A percentile compares a stretch with the other conserved stretches of the same genome.
Conservation (phyloP, 1,140 invertebrate genomes). For the Drosophila littoralis region DNA sequence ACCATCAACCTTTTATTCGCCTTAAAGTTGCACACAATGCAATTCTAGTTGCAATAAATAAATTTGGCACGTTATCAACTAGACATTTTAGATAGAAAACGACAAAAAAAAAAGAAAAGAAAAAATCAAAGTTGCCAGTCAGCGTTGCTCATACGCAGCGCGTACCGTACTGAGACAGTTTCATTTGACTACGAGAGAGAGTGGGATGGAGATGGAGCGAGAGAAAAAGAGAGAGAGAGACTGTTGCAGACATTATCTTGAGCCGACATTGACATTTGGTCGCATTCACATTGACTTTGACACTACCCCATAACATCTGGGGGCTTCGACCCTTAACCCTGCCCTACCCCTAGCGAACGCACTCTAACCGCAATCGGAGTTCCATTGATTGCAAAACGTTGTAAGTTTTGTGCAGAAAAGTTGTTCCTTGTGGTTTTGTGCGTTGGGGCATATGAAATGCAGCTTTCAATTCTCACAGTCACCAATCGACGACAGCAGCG, state of each 20-base stretch:
- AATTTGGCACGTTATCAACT: conserved; percentile 41
- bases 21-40: background rate
- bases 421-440: conserved; percentile 49
- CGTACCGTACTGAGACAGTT: background rate
- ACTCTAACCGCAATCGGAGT: conserved; percentile 41
- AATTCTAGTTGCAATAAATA: background rate
- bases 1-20: too few species aligned
- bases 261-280: conserved; percentile 74
- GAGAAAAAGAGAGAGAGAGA: background rate
- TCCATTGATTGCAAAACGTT: conserved; percentile 70
- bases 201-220: background rate
- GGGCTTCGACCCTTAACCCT: conserved; percentile 16
- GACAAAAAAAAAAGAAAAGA: background rate
- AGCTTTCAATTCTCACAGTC: conserved; percentile 58
- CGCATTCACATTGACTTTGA: conserved; percentile 72
- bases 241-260: conserved; percentile 57
- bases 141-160: conserved; percentile 36
- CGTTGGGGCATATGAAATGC: conserved; percentile 63
- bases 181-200: background rate
- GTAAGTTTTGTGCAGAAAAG: conserved; percentile 60
- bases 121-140: conserved; percentile 1
- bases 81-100: background rate
- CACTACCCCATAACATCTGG: conserved; percentile 29
- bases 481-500: conserved; percentile 12
- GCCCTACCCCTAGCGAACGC: background rate